These are phyloP conservation scores for Sebastes minor DNA, from an alignment of 2,797 vertebrate species.

Conservation along the genomic window DNA sequence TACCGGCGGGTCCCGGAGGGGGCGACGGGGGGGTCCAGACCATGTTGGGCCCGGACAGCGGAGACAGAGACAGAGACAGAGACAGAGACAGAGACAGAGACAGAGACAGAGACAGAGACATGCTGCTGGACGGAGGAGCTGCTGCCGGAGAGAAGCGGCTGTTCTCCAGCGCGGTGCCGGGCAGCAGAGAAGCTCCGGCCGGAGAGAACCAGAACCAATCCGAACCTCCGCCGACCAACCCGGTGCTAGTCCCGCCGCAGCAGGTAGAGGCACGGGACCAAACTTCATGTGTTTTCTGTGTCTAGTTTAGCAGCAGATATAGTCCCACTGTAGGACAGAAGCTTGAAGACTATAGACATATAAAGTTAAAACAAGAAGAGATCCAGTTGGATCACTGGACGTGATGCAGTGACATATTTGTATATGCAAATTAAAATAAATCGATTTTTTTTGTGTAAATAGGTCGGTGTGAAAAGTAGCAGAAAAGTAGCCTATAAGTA, in stretches of 20 bases:
- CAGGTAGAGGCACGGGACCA: slow-evolving; percentile 57
- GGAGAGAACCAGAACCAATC: slow-evolving; percentile 80
- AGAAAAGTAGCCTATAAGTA: neutral
- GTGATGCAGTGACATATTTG: too few species aligned
- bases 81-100: slow-evolving; percentile 66
- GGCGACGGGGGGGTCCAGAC: slow-evolving; percentile 68
- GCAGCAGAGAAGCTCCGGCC: slow-evolving; percentile 75
- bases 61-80: too few species aligned
- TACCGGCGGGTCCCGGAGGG: slow-evolving; percentile 62
- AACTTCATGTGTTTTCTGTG: neutral
- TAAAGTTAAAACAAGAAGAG: neutral
- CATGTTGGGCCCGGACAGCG: slow-evolving; percentile 80
- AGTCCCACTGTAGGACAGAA: neutral
- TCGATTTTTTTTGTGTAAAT: too few species aligned
- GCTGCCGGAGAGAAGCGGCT: slow-evolving; percentile 78
- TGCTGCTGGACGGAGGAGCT: slow-evolving; percentile 76
- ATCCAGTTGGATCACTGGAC: neutral
- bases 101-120: slow-evolving; percentile 68
- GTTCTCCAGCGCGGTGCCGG: slow-evolving; percentile 74
- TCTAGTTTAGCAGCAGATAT: neutral
- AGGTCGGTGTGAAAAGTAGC: neutral
- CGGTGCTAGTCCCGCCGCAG: slow-evolving; percentile 57
- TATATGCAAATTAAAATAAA: neutral
- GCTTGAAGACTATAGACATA: too few species aligned
- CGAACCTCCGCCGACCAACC: slow-evolving; percentile 85